Evolutionary conservation across 2,888 invertebrate species (phyloP).

Genomic region (Eupithecia abbreviata): DNA sequence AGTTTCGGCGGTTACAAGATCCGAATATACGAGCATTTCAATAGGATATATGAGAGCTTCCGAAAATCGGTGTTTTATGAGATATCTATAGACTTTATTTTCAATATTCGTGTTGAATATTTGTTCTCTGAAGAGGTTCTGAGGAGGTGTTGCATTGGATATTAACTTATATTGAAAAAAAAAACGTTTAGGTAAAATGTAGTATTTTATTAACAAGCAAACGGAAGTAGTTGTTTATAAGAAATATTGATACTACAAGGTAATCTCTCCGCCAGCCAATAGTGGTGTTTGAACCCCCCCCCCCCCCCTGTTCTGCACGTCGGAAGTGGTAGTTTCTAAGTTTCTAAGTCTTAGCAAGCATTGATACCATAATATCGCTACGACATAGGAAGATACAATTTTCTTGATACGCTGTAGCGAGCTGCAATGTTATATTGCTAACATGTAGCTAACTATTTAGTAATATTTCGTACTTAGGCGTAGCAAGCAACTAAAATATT

Average conservation of each 20-base stretch:
- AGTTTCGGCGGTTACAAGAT: constrained; percentile 13
- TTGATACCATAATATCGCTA: background rate
- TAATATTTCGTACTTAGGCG: too few species aligned
- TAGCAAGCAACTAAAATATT: too few species aligned
- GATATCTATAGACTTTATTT: background rate
- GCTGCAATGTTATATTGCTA: background rate
- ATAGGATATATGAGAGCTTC: background rate
- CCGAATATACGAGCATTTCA: background rate
- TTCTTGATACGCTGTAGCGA: background rate
- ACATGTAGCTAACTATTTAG: too few species aligned
- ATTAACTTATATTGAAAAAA: background rate
- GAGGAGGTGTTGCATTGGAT: too few species aligned
- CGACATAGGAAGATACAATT: background rate
- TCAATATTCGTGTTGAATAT: background rate
- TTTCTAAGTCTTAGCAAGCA: too few species aligned
- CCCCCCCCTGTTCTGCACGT: too few species aligned
- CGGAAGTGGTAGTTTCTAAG: too few species aligned
- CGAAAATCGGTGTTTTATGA: background rate
- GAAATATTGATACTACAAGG: too few species aligned
- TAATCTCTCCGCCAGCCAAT: too few species aligned
- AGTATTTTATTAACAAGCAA: background rate
- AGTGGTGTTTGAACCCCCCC: too few species aligned
- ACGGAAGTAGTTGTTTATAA: too few species aligned
- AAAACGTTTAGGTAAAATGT: background rate
- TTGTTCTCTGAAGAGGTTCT: background rate